Percentiles rank a stretch among this genome's conserved stretches.
Evolutionary conservation across 2,888 invertebrate species (phyloP).

Genomic region (Caenorhabditis auriculariae): DNA sequence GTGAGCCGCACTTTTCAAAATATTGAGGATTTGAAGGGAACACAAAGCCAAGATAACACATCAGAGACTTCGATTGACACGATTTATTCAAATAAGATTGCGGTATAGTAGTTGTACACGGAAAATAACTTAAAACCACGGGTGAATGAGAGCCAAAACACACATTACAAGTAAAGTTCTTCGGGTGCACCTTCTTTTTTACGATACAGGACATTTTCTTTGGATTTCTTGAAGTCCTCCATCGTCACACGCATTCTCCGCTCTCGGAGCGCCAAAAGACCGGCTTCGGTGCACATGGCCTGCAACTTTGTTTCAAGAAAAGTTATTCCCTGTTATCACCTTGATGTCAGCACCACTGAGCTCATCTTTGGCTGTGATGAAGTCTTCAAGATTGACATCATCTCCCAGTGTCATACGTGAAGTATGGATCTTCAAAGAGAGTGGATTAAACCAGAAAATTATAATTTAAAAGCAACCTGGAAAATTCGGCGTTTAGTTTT

Average conservation of each 20-base stretch:
- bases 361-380: slow-evolving; percentile 99
- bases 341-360: slow-evolving; percentile 79
- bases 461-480: slow-evolving; percentile 22
- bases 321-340: slow-evolving; percentile 49
- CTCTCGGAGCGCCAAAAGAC: slow-evolving; percentile 93
- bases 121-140: too few species aligned
- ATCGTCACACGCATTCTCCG: slow-evolving; percentile 99
- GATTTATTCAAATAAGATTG: too few species aligned
- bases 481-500: slow-evolving; percentile 83
- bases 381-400: slow-evolving; percentile 93
- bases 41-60: too few species aligned
- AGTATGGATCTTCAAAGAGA: slow-evolving; percentile 78
- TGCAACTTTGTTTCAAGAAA: slow-evolving; percentile 64
- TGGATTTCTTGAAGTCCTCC: slow-evolving; percentile 98
- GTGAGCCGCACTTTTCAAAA: too few species aligned
- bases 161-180: slow-evolving; percentile 87
- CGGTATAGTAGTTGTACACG: too few species aligned
- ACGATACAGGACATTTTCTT: slow-evolving; percentile 96
- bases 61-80: too few species aligned
- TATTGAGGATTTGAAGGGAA: too few species aligned
- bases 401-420: slow-evolving; percentile 96
- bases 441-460: not conserved
- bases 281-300: slow-evolving; percentile 99
- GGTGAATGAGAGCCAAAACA: too few species aligned
- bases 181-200: slow-evolving; percentile 99